phyloP scores from a whole-genome alignment of 2,888 invertebrate species.

The Ceraclea dissimilis region DNA sequence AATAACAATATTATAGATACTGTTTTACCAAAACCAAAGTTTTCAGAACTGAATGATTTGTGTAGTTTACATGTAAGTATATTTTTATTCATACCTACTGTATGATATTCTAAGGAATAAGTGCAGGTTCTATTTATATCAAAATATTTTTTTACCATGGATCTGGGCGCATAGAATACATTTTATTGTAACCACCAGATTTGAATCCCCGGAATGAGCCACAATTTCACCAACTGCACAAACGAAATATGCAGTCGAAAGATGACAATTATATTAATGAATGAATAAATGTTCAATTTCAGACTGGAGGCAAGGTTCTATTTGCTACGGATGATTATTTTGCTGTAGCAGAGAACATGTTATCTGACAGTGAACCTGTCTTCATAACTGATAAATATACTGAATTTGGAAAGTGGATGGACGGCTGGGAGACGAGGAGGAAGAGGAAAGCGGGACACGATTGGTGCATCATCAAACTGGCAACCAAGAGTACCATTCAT shows the following conservation, averaged over 20 bases:
- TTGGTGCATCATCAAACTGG: constrained; percentile 54
- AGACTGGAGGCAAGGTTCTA: constrained; percentile 51
- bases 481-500: constrained; percentile 46
- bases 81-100: too few relatives aligned
- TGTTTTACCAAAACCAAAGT: constrained; percentile 32
- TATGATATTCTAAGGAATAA: too few relatives aligned
- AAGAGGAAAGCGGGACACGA: constrained; percentile 54
- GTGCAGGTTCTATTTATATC: too few relatives aligned
- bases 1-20: constrained; percentile 13
- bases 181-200: neutral
- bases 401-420: constrained; percentile 61
- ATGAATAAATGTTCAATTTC: too few relatives aligned
- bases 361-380: constrained; percentile 47
- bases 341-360: constrained; percentile 53
- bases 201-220: too few relatives aligned
- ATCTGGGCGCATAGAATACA: too few relatives aligned
- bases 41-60: constrained; percentile 44
- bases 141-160: too few relatives aligned
- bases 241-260: too few relatives aligned
- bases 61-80: constrained; percentile 39
- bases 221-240: too few relatives aligned
- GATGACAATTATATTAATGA: too few relatives aligned
- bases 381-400: constrained; percentile 52
- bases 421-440: constrained; percentile 60
- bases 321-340: constrained; percentile 61